Conservation (phyloP, 2,113 vertebrate genomes). For the Callaeas wilsoni region DNA sequence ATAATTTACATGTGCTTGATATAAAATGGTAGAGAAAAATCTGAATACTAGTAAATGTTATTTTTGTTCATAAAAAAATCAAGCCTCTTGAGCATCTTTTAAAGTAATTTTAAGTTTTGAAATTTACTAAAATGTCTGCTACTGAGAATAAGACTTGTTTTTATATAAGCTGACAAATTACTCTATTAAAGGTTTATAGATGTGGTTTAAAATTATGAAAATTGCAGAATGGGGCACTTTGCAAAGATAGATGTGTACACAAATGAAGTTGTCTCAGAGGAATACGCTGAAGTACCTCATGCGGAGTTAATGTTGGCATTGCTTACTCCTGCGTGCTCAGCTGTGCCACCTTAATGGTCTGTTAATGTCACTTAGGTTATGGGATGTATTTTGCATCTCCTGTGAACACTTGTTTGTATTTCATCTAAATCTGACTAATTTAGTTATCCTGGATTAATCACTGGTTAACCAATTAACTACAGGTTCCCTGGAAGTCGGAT, state of each 20-base stretch:
- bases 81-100: not conserved
- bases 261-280: not conserved
- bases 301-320: not conserved
- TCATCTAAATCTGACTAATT: constrained; percentile 57
- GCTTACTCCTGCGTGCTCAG: not conserved
- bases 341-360: not conserved
- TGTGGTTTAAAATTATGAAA: not conserved
- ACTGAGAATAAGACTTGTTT: not conserved
- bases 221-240: not conserved
- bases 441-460: constrained; percentile 61
- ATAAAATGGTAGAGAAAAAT: not conserved
- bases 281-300: not conserved
- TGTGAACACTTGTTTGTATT: constrained; percentile 32
- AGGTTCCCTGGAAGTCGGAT: constrained; percentile 47
- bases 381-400: constrained; percentile 14
- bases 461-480: constrained; percentile 61
- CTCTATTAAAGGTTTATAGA: not conserved
- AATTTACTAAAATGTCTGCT: not conserved
- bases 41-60: not conserved
- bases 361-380: constrained; percentile 2
- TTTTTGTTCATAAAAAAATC: not conserved
- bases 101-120: not conserved
- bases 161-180: not conserved
- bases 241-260: not conserved
- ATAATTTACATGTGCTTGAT: not conserved